Conservation (phyloP, 1,140 invertebrate genomes). For the Bombyx mori region ASM3026992v2 NC_085110.1:11398501-11399000, state of each 20-base stretch:
- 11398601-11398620: conserved; percentile 33
- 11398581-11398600: conserved; percentile 43
- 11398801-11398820: conserved; percentile 29
- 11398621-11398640: conserved; percentile 24
- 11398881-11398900: conserved; percentile 65
- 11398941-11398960: neutral
- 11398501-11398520: conserved; percentile 54
- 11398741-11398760: conserved; percentile 46
- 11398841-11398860: no score
- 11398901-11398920: conserved; percentile 16
- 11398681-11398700: conserved; percentile 32
- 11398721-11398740: conserved; percentile 52
- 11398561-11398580: no score
- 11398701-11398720: conserved; percentile 50
- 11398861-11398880: conserved; percentile 13
- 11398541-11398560: no score
- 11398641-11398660: conserved; percentile 11
- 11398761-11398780: conserved; percentile 41
- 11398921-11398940: neutral
- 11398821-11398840: conserved; percentile 40
- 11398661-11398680: conserved; percentile 15
- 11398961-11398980: neutral
- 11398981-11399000: no score
- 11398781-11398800: conserved; percentile 29
- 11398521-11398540: conserved; percentile 5